Conservation (phyloP, 2,113 vertebrate species). For the Zingel zingel region DNA sequence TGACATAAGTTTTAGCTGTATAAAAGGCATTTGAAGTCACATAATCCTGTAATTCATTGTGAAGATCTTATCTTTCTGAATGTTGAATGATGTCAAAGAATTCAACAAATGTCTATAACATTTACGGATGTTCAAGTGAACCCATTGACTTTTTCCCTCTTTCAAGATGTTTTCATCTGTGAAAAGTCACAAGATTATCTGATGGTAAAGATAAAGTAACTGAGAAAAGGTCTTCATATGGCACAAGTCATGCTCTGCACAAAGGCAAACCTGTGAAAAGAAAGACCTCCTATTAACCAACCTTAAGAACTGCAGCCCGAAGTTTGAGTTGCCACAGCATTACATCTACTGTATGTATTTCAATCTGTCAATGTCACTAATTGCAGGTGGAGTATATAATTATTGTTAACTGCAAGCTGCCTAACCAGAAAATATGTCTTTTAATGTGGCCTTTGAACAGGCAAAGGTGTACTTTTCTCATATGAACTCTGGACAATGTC, state of each 20-base stretch:
- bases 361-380: too few species aligned
- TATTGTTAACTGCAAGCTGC: too few species aligned
- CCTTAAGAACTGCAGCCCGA: too few species aligned
- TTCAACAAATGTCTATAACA: not conserved
- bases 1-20: not conserved
- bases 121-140: not conserved
- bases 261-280: too few species aligned
- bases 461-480: too few species aligned
- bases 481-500: too few species aligned
- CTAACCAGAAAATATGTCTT: too few species aligned
- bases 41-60: constrained; percentile 21
- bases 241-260: not conserved
- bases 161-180: not conserved
- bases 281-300: too few species aligned
- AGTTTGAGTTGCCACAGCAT: too few species aligned
- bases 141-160: not conserved
- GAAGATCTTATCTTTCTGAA: not conserved
- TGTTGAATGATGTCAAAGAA: constrained; percentile 9
- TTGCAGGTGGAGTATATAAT: too few species aligned
- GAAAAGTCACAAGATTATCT: not conserved
- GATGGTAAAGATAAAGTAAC: not conserved
- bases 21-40: constrained; percentile 12
- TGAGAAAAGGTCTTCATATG: not conserved
- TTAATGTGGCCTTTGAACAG: too few species aligned
- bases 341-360: too few species aligned